Percentiles rank a stretch among this genome's conserved stretches.
phyloP scores from a whole-genome alignment of 1,140 invertebrate genomes.

The Ooceraea biroi region DNA sequence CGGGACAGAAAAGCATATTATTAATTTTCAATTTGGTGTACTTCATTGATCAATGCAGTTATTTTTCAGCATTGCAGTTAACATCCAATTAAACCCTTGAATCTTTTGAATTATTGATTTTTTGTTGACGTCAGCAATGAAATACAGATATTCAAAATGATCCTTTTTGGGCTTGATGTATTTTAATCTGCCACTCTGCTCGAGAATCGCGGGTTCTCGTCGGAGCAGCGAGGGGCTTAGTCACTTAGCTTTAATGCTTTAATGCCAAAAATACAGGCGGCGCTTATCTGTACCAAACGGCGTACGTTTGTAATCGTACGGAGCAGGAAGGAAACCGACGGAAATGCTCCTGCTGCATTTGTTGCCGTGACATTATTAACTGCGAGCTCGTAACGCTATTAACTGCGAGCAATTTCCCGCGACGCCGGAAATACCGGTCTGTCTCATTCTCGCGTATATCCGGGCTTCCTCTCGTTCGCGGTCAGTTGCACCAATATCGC shows the following conservation, averaged over 20 bases:
- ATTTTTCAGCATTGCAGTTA: not conserved
- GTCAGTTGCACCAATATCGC: constrained; percentile 15
- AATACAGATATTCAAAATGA: not conserved
- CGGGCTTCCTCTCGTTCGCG: constrained; percentile 55
- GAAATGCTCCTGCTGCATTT: constrained; percentile 18
- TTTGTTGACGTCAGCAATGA: not conserved
- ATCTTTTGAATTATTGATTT: not conserved
- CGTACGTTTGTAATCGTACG: constrained; percentile 41
- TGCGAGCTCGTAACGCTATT: constrained; percentile 45
- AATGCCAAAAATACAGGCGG: constrained; percentile 78
- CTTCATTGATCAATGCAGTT: not conserved
- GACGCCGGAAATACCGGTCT: constrained; percentile 51
- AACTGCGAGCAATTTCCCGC: constrained; percentile 55
- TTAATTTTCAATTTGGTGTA: not conserved
- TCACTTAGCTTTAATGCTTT: constrained; percentile 82
- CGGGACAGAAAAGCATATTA: not conserved
- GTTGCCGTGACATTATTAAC: constrained; percentile 49
- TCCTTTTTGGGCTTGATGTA: not conserved
- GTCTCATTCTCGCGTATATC: constrained; percentile 42
- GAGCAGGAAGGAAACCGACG: constrained; percentile 10
- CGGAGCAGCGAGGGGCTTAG: constrained; percentile 75
- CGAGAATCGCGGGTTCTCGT: constrained; percentile 22
- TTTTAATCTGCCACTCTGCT: not conserved
- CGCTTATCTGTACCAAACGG: constrained; percentile 54
- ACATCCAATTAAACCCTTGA: too few species aligned